Evolutionary conservation across 2,888 invertebrate species (phyloP), one percentile per base, ranked within the genome.

Genomic region (Byasa hedistus): DNA sequence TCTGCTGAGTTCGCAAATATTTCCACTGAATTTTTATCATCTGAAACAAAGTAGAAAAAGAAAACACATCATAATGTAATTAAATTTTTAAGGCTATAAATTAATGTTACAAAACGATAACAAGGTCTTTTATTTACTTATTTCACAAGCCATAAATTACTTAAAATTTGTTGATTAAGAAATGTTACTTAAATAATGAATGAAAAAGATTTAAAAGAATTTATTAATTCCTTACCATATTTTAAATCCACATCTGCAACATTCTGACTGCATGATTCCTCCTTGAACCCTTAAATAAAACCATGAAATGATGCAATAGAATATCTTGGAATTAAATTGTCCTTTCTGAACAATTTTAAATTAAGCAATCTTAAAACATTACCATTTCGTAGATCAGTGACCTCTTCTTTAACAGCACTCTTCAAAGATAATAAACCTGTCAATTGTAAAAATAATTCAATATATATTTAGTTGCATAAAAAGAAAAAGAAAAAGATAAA

Each of bases 261-360:
- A 55, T 59, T 60, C 21, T 59, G 55, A 24, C 22, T 27, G 27
- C 54, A 32, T 27, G 59, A 44, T 44, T 59, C 58, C 59, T 60
- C 57, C 44, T 59, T 65, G 27, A 65, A 44, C 39, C 64, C 64
- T 65, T 55, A 64, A 59, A 59, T 44, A 15, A 64, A 64, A 55
- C 52, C 22, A 52, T 63, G 48, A n/a, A 22, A 57, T 57, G n/a
- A 39, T 39, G 12, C 57, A 62, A 56, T 56, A 55, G n/a, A 39
- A 54, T 54, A 52, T 12, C 62, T 56, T 62, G 63, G 48, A 64
- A 57, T 64, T 21, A 56, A 60, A 58, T 60, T 55, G 10, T 64
- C n/a, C 27, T 24, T 4, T 17, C 17, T 54, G 19, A 12, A 21
- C 54, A 54, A 59, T 52, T n/a, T 17, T 23, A n/a, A 44, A 55